phyloP scores from a whole-genome alignment of 2,888 invertebrate species.

The Campaea margaritaria region DNA sequence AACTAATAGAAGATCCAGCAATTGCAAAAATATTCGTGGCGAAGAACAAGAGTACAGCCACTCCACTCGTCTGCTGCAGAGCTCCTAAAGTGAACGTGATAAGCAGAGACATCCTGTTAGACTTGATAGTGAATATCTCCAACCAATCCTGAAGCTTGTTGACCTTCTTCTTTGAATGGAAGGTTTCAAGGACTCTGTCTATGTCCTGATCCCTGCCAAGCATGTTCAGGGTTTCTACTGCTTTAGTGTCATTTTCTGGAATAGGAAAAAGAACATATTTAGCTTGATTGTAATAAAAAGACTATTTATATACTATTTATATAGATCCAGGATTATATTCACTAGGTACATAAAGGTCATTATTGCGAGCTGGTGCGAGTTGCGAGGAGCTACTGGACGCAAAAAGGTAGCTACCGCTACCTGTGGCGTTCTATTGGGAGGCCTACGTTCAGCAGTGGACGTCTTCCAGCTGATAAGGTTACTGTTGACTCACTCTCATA shows the following conservation, averaged over 20 bases:
- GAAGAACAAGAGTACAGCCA: conserved; percentile 50
- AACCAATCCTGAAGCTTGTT: conserved; percentile 39
- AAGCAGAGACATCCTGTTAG: conserved; percentile 54
- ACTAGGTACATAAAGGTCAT: too few relatives aligned
- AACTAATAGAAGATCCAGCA: conserved; percentile 50
- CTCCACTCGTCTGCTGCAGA: conserved; percentile 55
- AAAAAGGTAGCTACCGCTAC: too few relatives aligned
- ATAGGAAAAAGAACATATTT: too few relatives aligned
- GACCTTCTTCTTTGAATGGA: conserved; percentile 25
- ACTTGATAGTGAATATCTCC: conserved; percentile 48
- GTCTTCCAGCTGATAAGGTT: too few relatives aligned
- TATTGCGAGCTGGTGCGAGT: too few relatives aligned
- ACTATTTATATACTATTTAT: too few relatives aligned
- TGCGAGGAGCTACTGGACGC: too few relatives aligned
- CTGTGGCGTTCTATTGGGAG: too few relatives aligned
- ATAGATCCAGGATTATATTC: too few relatives aligned
- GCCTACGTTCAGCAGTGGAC: too few relatives aligned
- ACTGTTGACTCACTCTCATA: too few relatives aligned
- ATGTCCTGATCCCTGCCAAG: conserved; percentile 51
- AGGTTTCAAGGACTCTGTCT: conserved; percentile 40
- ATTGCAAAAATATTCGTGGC: conserved; percentile 54
- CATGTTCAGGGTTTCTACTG: conserved; percentile 50
- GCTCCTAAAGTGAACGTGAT: conserved; percentile 50
- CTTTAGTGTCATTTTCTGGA: conserved; percentile 50
- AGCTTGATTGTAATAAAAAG: too few relatives aligned